Evolutionary conservation across 92 coral and sea anemone species (phyloP).

Genomic region (Porites cylindrica): DNA sequence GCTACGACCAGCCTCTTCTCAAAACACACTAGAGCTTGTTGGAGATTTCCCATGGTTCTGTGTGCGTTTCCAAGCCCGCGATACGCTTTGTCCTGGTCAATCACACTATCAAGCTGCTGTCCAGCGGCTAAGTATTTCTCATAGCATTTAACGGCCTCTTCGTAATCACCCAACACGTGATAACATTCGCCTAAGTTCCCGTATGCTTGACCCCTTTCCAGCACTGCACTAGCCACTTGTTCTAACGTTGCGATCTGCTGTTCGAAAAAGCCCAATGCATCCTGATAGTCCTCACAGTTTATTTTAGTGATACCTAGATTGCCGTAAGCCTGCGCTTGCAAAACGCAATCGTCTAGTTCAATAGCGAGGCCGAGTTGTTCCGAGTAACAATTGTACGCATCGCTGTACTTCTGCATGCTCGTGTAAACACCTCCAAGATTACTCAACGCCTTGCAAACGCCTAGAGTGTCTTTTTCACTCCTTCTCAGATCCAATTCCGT

Average conservation of each 20-base stretch:
- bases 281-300: slow-evolving; percentile 78
- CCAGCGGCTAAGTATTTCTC: slow-evolving; percentile 92
- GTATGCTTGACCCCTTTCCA: slow-evolving; percentile 95
- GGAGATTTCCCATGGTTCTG: slow-evolving; percentile 90
- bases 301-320: slow-evolving; percentile 88
- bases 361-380: slow-evolving; percentile 89
- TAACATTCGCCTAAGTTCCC: slow-evolving; percentile 96
- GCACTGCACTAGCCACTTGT: slow-evolving; percentile 73
- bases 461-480: slow-evolving; percentile 65
- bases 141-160: slow-evolving; percentile 78
- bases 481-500: slow-evolving; percentile 82
- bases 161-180: slow-evolving; percentile 80
- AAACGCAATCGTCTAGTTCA: slow-evolving; percentile 72
- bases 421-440: slow-evolving; percentile 86
- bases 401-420: slow-evolving; percentile 67
- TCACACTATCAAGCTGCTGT: slow-evolving; percentile 81
- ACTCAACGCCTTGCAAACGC: slow-evolving; percentile 86
- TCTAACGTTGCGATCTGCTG: slow-evolving; percentile 87
- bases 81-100: slow-evolving; percentile 99
- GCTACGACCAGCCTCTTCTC: slow-evolving; percentile 97
- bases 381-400: slow-evolving; percentile 84
- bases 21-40: slow-evolving; percentile 96
- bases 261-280: slow-evolving; percentile 86
- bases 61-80: slow-evolving; percentile 97
- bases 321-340: slow-evolving; percentile 85